Percentiles rank a stretch among this genome's conserved stretches.
These are phyloP conservation scores for Cephus cinctus DNA, from an alignment of 1,140 invertebrate species.

Conservation along the genomic window DNA sequence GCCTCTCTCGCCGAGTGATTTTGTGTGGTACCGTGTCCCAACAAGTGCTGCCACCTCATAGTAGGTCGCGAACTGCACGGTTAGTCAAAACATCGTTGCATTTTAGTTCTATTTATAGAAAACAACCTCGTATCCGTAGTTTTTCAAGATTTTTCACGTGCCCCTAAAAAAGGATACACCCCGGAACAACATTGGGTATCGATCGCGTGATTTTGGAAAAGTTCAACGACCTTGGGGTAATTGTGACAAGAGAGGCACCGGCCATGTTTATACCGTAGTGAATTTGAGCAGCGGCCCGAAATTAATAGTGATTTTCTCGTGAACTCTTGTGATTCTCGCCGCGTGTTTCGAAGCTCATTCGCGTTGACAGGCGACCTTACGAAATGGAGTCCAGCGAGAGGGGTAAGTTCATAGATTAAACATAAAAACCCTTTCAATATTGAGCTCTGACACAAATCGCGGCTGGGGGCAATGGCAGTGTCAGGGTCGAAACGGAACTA, in stretches of 20 bases:
- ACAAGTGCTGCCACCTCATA: constrained; percentile 33
- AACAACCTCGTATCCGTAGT: constrained; percentile 16
- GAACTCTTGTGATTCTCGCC: constrained; percentile 31
- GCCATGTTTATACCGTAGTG: constrained; percentile 52
- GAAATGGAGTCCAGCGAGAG: constrained; percentile 50
- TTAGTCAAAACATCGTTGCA: constrained; percentile 39
- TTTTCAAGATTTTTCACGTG: constrained; percentile 19
- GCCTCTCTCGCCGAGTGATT: too few relatives aligned
- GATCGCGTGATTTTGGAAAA: constrained; percentile 21
- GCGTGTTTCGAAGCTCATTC: constrained; percentile 15
- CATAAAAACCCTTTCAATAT: constrained; percentile 29
- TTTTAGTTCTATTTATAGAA: constrained; percentile 31
- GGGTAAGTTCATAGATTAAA: constrained; percentile 49
- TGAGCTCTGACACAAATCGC: constrained; percentile 43
- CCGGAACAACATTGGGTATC: neutral
- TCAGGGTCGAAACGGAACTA: constrained; percentile 53
- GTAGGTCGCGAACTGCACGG: constrained; percentile 34
- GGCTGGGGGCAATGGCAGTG: constrained; percentile 51
- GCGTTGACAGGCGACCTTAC: constrained; percentile 8
- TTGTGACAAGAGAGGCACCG: constrained; percentile 45
- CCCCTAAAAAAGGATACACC: constrained; percentile 9
- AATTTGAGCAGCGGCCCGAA: constrained; percentile 34
- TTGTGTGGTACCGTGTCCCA: too few relatives aligned
- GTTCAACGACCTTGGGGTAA: constrained; percentile 46
- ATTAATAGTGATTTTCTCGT: too few relatives aligned